phyloP scores from a whole-genome alignment of 2,113 vertebrate genomes.

The Semicossyphus pulcher region DNA sequence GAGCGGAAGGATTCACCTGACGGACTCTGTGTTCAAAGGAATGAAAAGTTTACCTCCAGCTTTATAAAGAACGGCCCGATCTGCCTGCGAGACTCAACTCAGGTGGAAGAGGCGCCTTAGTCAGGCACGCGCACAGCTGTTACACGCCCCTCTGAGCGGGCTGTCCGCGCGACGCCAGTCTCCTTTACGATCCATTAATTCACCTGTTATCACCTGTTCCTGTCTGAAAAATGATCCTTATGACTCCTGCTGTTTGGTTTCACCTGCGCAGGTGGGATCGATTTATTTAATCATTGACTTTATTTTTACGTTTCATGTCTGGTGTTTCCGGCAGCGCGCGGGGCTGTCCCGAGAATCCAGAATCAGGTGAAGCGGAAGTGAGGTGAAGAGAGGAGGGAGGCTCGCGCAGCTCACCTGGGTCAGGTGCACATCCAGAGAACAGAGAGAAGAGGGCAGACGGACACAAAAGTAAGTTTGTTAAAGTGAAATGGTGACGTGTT shows the following conservation, averaged over 20 bases:
- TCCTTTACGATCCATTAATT: neutral
- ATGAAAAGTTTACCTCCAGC: no score
- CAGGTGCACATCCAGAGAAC: slow-evolving; percentile 1
- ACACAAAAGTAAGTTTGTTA: slow-evolving; percentile 31
- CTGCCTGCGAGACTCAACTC: slow-evolving; percentile 17
- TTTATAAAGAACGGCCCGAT: neutral
- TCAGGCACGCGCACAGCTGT: no score
- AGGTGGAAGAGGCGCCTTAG: no score
- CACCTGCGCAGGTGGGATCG: neutral
- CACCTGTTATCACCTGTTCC: neutral
- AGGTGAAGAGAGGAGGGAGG: neutral
- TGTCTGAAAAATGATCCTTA: no score
- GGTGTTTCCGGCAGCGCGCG: neutral
- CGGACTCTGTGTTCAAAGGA: no score
- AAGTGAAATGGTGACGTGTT: no score
- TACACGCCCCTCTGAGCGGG: neutral
- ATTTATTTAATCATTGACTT: neutral
- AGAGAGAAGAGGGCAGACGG: neutral
- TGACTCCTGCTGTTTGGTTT: neutral
- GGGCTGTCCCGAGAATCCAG: neutral
- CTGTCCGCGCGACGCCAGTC: neutral
- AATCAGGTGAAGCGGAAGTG: slow-evolving; percentile 53
- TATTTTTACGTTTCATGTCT: no score
- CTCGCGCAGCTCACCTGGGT: slow-evolving; percentile 34
- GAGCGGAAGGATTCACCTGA: no score